These are phyloP conservation scores for Caenorhabditis plicata DNA, from an alignment of 2,888 invertebrate genomes.

Conservation along the genomic window DNA sequence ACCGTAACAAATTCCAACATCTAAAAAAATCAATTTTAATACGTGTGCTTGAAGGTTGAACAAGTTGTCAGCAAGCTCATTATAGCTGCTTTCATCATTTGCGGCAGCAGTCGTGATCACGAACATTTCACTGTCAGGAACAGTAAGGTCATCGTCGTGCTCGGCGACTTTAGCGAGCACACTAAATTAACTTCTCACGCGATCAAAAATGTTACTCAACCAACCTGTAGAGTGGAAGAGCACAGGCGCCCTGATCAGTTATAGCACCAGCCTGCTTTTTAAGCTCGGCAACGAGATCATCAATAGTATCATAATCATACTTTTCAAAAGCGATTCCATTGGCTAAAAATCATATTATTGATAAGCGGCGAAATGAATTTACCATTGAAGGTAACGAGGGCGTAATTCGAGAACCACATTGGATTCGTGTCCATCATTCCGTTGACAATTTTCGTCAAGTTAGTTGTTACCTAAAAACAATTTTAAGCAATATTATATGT, in stretches of 20 bases:
- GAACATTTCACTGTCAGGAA: constrained; percentile 38
- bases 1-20: too few relatives aligned
- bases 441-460: constrained; percentile 18
- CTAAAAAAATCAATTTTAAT: too few relatives aligned
- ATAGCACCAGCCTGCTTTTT: constrained; percentile 10
- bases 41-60: constrained; percentile 30
- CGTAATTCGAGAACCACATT: constrained; percentile 42
- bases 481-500: too few relatives aligned
- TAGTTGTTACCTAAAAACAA: too few relatives aligned
- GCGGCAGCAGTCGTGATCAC: constrained; percentile 35
- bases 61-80: constrained; percentile 17
- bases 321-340: constrained; percentile 26
- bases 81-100: constrained; percentile 14
- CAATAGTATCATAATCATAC: constrained; percentile 17
- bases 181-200: not conserved
- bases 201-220: constrained; percentile 5
- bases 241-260: constrained; percentile 32
- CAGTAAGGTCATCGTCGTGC: constrained; percentile 20
- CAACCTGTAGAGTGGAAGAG: constrained; percentile 26
- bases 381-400: constrained; percentile 47
- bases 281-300: constrained; percentile 22
- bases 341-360: constrained; percentile 11
- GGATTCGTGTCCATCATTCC: constrained; percentile 12
- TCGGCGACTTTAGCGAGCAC: constrained; percentile 17
- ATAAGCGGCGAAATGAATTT: constrained; percentile 1